Conservation (phyloP, 2,113 vertebrate genomes). For the Osmerus mordax region DNA sequence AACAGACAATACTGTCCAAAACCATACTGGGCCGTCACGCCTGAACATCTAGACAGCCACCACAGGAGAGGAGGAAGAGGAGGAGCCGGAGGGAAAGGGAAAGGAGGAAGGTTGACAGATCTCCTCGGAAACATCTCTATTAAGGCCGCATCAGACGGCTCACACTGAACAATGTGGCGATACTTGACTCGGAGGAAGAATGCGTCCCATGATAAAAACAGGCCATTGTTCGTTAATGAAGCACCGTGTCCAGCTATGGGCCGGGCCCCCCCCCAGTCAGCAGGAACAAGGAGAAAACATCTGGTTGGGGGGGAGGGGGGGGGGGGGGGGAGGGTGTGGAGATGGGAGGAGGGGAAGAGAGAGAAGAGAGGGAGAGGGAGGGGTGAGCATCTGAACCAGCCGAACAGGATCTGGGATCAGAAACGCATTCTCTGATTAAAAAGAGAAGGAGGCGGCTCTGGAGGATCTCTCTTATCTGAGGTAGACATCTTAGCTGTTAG, state of each 20-base stretch:
- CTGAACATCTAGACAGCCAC: background rate
- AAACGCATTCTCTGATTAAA: background rate
- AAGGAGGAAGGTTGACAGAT: background rate
- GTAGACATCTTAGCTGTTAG: background rate
- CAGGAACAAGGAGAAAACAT: too few relatives aligned
- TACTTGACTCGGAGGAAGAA: too few relatives aligned
- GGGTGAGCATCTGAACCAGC: background rate
- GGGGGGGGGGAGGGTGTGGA: background rate
- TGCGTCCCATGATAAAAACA: too few relatives aligned
- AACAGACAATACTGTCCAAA: background rate
- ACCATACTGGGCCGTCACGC: background rate
- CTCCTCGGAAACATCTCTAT: too few relatives aligned
- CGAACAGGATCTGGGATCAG: background rate
- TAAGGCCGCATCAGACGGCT: too few relatives aligned
- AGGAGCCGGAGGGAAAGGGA: background rate
- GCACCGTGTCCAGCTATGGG: too few relatives aligned
- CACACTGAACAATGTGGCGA: too few relatives aligned
- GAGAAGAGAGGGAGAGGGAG: background rate
- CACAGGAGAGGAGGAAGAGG: constrained; percentile 1
- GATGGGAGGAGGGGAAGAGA: too few relatives aligned
- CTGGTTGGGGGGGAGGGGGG: background rate
- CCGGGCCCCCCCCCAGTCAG: too few relatives aligned
- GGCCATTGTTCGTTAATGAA: too few relatives aligned
- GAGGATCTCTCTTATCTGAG: background rate
- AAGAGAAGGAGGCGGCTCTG: background rate